Evolutionary conservation across 2,888 invertebrate genomes (phyloP).

Genomic region (Norana najaformis): DNA sequence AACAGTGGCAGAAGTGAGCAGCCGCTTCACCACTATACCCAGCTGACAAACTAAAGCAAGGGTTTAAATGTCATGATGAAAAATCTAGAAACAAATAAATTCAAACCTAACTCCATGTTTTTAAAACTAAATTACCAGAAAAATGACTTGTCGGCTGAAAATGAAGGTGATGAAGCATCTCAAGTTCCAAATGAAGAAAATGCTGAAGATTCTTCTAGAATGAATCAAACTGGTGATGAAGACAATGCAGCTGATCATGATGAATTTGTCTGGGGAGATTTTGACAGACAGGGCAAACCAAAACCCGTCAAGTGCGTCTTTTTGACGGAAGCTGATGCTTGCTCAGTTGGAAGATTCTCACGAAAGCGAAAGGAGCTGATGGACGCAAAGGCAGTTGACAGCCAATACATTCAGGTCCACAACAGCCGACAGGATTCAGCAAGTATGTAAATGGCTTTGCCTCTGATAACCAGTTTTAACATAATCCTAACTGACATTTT

Average conservation of each 20-base stretch:
- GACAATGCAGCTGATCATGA: not conserved
- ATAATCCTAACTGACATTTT: not conserved
- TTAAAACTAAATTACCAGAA: not conserved
- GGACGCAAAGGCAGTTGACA: constrained; percentile 26
- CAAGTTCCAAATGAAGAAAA: not conserved
- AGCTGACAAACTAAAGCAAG: not conserved
- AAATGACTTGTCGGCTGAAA: not conserved
- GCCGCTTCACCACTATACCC: not conserved
- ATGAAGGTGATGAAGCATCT: not conserved
- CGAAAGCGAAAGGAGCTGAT: constrained; percentile 47
- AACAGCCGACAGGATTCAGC: not conserved
- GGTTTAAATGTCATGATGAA: not conserved
- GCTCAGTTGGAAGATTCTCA: constrained; percentile 50
- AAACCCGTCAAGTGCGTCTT: constrained; percentile 47
- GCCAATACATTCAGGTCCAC: not conserved
- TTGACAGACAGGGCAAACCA: not conserved
- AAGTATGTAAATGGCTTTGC: not conserved
- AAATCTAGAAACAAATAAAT: not conserved
- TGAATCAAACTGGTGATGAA: not conserved
- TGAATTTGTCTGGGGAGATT: not conserved
- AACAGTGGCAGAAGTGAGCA: not conserved
- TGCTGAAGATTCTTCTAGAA: not conserved
- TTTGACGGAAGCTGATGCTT: constrained; percentile 53
- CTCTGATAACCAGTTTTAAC: too few species aligned
- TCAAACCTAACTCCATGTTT: not conserved